Base-by-base conservation (phyloP, 2,888 invertebrate genomes). In the Epistrophella euchroma region DNA sequence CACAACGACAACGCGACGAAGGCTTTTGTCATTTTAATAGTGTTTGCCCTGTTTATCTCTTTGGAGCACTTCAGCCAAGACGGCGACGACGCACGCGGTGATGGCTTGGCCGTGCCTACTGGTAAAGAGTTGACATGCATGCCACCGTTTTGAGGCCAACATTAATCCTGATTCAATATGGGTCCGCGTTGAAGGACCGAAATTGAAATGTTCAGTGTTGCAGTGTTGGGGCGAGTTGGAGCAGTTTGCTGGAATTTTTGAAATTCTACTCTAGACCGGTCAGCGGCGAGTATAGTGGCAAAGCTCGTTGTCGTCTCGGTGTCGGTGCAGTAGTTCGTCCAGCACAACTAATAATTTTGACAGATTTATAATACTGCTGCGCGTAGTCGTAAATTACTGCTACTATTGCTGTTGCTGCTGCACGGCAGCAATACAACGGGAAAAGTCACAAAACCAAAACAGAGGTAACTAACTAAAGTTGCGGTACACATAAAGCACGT, bases 21-120 rank as follows among this genome's bases (percentile, higher is more conserved):
- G 84, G 84, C 80, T 80, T 84, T 84, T 84, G 84, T 80, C 84
- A 84, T 84, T 84, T 75, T 66, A 71, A 84, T 79, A 75, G 74
- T 66, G 79, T 75, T 73, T 71, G 84, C 62, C 19, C 79, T 58
- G 75, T 70, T 74, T 78, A 74, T 64, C 77, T 77, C 55, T 17
- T 37, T 62, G 35, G 55, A 70, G 75, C 56, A 64, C 81, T 66
- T 72, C 55, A 43, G 60, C n/a, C 25, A 64, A 28, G 28, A 43
- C 25, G 43, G 17, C 25, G 10, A n/a, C 19, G 19, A 25, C 40
- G 47, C 19, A 9, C n/a, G 45, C 10, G 19, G 45, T 19, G 13
- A 47, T 19, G 47, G 19, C 50, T 9, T 22, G 17, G 40, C 13
- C 62, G 47, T 60, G 68, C 68, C 47, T 32, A 19, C 28, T 28